Evolutionary conservation across 1,140 invertebrate genomes (phyloP), one percentile per base, ranked within the genome.

Genomic region (Nixonia krombeini): DNA sequence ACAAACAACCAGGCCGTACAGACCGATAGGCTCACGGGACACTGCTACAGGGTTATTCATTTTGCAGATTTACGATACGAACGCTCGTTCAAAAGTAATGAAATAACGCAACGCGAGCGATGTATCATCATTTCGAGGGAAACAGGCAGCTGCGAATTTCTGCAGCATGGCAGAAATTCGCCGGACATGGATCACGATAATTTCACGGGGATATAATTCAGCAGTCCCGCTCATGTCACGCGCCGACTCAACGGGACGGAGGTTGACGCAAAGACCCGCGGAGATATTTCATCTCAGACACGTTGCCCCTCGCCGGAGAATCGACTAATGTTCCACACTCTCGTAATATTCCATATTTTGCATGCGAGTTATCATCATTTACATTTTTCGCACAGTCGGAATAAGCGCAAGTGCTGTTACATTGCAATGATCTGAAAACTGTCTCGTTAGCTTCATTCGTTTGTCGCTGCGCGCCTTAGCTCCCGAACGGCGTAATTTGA

Each of bases 11-110:
- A n/a, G n/a, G n/a, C 12, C 10, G 16, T 8, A 52, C 18, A 55
- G 49, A 62, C 55, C 58, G 58, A 62, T 62, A 17, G 50, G 16
- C 58, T 49, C 58, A 12, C 15, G 58, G 50, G 58, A 62, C 50
- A 9, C 16, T 25, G 16, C 35, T 38, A 44, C 35, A 44, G 38
- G 58, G 58, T 49, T 53, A 62, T 62, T 62, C 49, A 62, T 62
- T 62, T 55, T 25, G 42, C 25, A 37, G 44, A 62, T 62, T 62
- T 62, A 62, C 58, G 58, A 55, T 55, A 62, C 50, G 58, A 62
- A 44, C 50, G 23, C 58, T 55, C 58, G 45, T 55, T 62, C 52
- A 46, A 62, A n/a, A 53, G 44, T 49, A 62, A 62, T 62, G 58
- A 62, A 62, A 62, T 62, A 52, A 59, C 44, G 44, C 58, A 53